Conservation (phyloP, 2,113 vertebrate species). For the Triplophysa siluroides region DNA sequence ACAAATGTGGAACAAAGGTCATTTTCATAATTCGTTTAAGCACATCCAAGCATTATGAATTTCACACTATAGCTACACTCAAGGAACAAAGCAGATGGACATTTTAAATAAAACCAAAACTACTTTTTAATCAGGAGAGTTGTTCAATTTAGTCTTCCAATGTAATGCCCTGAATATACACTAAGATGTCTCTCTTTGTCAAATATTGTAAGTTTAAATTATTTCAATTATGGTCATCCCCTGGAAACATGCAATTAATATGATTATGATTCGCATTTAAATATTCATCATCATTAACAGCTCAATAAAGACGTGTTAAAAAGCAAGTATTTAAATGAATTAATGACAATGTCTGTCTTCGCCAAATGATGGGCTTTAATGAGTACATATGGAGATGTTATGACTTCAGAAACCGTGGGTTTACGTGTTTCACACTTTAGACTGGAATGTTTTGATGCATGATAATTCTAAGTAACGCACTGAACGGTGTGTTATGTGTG, state of each 20-base stretch:
- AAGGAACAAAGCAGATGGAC: constrained; percentile 8
- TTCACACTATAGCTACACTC: constrained; percentile 3
- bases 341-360: constrained; percentile 56
- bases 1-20: constrained; percentile 20
- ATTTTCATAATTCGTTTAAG: constrained; percentile 12
- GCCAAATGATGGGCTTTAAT: constrained; percentile 44
- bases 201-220: constrained; percentile 48
- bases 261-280: constrained; percentile 58
- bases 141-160: constrained; percentile 22
- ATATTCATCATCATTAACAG: constrained; percentile 61
- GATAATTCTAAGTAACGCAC: constrained; percentile 17
- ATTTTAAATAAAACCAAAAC: not conserved
- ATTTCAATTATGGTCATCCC: constrained; percentile 56
- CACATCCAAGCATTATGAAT: constrained; percentile 26
- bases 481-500: constrained; percentile 9
- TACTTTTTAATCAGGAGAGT: not conserved
- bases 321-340: constrained; percentile 59
- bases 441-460: not conserved
- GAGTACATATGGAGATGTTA: constrained; percentile 43
- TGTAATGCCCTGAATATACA: constrained; percentile 25
- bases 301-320: constrained; percentile 61
- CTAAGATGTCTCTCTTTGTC: constrained; percentile 52
- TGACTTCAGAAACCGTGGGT: constrained; percentile 18
- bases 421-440: constrained; percentile 20
- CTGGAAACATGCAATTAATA: constrained; percentile 58